These are phyloP conservation scores for Sanderia malayensis DNA, from an alignment of 30 jellyfish, hydroid and myxozoan genomes.

Conservation along the genomic window DNA sequence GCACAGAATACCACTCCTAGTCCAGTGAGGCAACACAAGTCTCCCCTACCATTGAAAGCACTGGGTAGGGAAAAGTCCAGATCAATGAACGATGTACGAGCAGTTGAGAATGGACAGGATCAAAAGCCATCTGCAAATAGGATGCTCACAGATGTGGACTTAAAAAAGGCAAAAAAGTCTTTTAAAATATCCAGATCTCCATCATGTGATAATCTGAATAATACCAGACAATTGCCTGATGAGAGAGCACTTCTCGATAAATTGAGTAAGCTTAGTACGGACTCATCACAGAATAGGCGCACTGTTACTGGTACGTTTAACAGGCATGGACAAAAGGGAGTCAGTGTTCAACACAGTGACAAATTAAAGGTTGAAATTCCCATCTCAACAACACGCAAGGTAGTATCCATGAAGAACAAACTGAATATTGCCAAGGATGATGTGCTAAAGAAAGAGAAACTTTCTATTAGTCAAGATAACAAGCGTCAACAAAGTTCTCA, in stretches of 20 bases:
- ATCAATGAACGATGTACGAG: conserved; percentile 53
- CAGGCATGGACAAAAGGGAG: background rate
- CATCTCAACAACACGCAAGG: background rate
- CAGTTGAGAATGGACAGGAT: background rate
- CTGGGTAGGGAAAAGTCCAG: conserved; percentile 42
- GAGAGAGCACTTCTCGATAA: conserved; percentile 49
- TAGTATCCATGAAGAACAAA: too few relatives aligned
- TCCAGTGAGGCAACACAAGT: background rate
- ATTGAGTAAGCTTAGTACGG: conserved; percentile 44
- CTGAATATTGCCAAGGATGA: background rate
- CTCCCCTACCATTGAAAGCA: conserved; percentile 7
- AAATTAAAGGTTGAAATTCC: background rate
- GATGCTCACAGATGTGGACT: conserved; percentile 13
- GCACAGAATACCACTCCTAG: background rate
- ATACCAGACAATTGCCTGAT: background rate
- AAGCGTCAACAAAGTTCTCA: background rate
- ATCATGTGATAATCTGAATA: conserved; percentile 45
- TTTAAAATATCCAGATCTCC: conserved; percentile 69
- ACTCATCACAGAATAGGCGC: conserved; percentile 4
- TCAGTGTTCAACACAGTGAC: background rate
- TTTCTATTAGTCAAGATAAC: background rate
- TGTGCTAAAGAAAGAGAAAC: background rate
- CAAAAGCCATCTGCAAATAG: conserved; percentile 15
- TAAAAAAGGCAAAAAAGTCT: conserved; percentile 48
- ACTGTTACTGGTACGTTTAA: background rate